Base-by-base conservation (phyloP, 92 coral and sea anemone species). In the Parazoanthus swiftii region DNA sequence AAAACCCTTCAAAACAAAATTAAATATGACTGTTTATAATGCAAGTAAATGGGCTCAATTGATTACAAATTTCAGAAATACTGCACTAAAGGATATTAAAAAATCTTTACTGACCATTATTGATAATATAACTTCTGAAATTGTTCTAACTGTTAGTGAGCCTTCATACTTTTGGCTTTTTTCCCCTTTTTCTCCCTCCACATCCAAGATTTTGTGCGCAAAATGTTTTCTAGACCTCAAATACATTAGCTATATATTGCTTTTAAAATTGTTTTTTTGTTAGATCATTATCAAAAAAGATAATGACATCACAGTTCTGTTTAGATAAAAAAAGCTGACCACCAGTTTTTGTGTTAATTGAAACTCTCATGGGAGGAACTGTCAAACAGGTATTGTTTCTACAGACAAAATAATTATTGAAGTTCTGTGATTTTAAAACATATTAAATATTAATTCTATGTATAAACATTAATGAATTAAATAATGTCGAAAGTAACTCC, bases 231-330 rank as follows among this genome's bases (percentile, higher is more conserved):
- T 43, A 67, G 81, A 88, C 90, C 90, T 89, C 90, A 94, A 82
- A 94, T 94, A 93, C 35, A 91, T 94, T 88, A 92, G 25, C 65
- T 77, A 16, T 29, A 29, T 29, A 29, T 85, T 86, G 85, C 87
- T 89, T 90, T 46, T 46, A 46, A 46, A 44, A 46, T 36, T 35
- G 74, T 20, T 36, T 59, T 20, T 56, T 35, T 56, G 51, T 38
- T 35, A 23, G 25, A 6, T 23, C 74, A 29, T 29, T 81, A 35
- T 65, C 4, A 81, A 81, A 81, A 81, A 21, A 81, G 6, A 70
- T 10, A 42, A 68, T 68, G 43, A 43, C 56, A 85, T 43, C 71
- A 71, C 42, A 71, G 26, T 44, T 76, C 50, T 77, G 83, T 42
- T 89, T 77, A 88, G 46, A 85, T 83, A 75, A 78, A 85, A 85